Base-by-base conservation (phyloP, 2,797 vertebrate genomes). In the Salmo trutta region DNA sequence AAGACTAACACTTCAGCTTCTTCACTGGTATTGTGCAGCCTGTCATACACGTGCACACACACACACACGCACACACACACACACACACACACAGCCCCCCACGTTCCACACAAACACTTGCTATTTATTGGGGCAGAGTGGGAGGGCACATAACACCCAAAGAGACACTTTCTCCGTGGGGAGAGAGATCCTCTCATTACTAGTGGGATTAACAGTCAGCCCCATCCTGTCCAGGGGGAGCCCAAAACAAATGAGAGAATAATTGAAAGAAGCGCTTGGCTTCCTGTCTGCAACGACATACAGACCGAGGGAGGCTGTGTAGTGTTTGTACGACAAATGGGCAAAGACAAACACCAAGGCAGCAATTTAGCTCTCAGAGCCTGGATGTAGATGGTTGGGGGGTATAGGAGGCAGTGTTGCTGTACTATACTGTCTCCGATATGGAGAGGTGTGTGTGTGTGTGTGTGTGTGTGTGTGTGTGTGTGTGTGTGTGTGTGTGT, bases 241-340 rank as follows among this genome's bases (percentile, higher is more conserved):
- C 81, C 90, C 83, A 85, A 83, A 90, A 89, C 89, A 88, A 94
- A 93, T 91, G 91, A 90, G 89, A 89, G 90, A 88, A 87, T 91
- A 93, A 93, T 93, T 92, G 91, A 93, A 94, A 91, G 90, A 90
- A 88, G 86, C 87, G 86, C 89, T 93, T 93, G 93, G 90, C 91
- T 93, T 92, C 86, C 88, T 78, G 59, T 85, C 87, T 89, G 88
- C 88, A 90, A 91, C 91, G 77, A 86, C 91, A 88, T 88, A 90
- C 89, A 90, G 88, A 89, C 82, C 85, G 71, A 83, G 6, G 33
- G 33, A 36, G 33, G 33, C 33, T 36, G 75, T 47, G 10, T 47
- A 77, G 85, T 82, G 80, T 92, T 93, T 90, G 89, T 87, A 90
- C 88, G 88, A 90, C 89, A 91, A 90, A 91, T 90, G 86, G 88